Percentiles rank a stretch among this genome's conserved stretches.
Conservation (phyloP, 2,888 invertebrate genomes). For the Osedax fenrisi region DNA sequence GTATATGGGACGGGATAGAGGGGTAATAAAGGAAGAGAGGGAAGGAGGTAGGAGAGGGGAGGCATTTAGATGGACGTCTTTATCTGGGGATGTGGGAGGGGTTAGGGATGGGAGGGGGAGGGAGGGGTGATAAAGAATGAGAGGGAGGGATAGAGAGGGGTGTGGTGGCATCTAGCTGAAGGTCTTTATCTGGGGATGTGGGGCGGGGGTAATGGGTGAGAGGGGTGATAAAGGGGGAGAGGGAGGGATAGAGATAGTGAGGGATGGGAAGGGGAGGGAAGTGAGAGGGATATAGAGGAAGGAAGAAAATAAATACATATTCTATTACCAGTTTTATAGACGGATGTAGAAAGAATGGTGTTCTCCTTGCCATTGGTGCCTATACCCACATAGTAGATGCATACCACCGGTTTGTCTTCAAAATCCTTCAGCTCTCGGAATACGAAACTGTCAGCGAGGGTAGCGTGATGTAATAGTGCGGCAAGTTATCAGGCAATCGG, state of each 20-base stretch:
- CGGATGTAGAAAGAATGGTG: not conserved
- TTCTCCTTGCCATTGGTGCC: not conserved
- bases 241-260: not conserved
- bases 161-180: not conserved
- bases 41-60: not conserved
- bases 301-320: not conserved
- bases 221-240: not conserved
- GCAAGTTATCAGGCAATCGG: too few relatives aligned
- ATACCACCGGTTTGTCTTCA: not conserved
- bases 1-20: too few relatives aligned
- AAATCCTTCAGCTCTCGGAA: not conserved
- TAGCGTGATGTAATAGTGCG: too few relatives aligned
- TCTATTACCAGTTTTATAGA: not conserved
- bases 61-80: too few relatives aligned
- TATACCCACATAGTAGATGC: not conserved
- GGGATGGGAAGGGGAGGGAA: not conserved
- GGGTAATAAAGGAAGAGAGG: too few relatives aligned
- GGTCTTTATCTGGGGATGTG: not conserved
- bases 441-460: not conserved
- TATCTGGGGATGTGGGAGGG: too few relatives aligned
- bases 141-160: too few relatives aligned
- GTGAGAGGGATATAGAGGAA: not conserved
- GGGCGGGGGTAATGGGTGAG: too few relatives aligned
- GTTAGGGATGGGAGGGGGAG: too few relatives aligned
- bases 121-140: too few relatives aligned